Base-by-base conservation (phyloP, 2,797 vertebrate genomes). In the Myotis myotis region DNA sequence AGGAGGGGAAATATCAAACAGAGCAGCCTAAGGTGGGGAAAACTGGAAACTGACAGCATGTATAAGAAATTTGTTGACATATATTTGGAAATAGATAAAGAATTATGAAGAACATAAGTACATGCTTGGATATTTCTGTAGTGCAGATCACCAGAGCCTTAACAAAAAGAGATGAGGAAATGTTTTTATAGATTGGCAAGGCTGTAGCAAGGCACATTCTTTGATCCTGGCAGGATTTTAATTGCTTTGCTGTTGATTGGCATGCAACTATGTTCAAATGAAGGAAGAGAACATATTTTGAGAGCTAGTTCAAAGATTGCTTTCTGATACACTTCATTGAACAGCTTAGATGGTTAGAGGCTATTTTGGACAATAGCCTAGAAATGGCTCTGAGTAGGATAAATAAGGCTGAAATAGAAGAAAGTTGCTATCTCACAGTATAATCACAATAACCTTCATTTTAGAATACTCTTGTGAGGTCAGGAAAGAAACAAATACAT, bases 191-290 rank as follows among this genome's bases (percentile, higher is more conserved):
- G 82, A 36, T 88, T 96, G 89, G 92, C 93, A 96, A 96, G 91
- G 47, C 95, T 90, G 11, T 93, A 96, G 96, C 83, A 91, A 98
- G 92, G 91, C 96, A 96, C 6, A 15, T 83, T 97, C 93, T 98
- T 98, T 98, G 96, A 97, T 98, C 94, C 95, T 98, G 98, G 98
- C 97, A 98, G 96, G 96, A 96, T 97, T 98, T 98, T 98, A 98
- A 98, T 98, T 98, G 97, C 97, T 98, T 98, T 97, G 95, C 97
- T 93, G 91, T 97, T 98, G 98, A 97, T 95, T 97, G 98, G 97
- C 96, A 98, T 98, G 93, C 53, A 92, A 95, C 95, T 97, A 95
- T 94, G 89, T 62, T 97, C 93, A 98, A 98, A 97, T 93, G 84
- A 97, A 97, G 96, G 92, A 97, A 97, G 79, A 78, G 88, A 96